A percentile compares a stretch with the other conserved stretches of the same genome.
Evolutionary conservation across 2,113 vertebrate genomes (phyloP).

Genomic region (Cyanoderma ruficeps): DNA sequence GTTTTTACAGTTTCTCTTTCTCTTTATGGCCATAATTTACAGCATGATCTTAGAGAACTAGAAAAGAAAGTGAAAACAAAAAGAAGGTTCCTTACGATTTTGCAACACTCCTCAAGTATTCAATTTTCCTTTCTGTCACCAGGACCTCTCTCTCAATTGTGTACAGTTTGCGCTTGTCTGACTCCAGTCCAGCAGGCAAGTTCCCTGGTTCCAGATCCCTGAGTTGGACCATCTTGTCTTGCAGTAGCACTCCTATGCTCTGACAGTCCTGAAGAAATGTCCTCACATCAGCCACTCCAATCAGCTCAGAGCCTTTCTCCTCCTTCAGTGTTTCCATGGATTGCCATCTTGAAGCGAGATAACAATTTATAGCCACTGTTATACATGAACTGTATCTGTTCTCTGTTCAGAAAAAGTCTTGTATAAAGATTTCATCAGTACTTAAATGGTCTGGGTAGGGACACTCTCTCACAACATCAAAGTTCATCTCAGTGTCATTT

Average conservation of each 20-base stretch:
- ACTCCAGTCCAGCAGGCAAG: conserved; percentile 55
- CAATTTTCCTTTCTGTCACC: conserved; percentile 79
- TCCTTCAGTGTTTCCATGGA: conserved; percentile 82
- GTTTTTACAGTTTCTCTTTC: background rate
- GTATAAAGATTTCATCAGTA: background rate
- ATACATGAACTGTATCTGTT: background rate
- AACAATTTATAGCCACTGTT: background rate
- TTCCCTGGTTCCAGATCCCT: conserved; percentile 62
- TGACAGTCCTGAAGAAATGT: conserved; percentile 82
- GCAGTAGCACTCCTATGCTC: conserved; percentile 74
- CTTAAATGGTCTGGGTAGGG: accelerated
- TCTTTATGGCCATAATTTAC: background rate
- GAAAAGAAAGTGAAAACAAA: background rate
- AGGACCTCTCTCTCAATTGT: conserved; percentile 76
- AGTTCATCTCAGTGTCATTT: background rate
- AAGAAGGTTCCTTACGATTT: conserved; percentile 74
- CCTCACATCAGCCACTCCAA: conserved; percentile 73
- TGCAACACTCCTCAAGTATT: conserved; percentile 79
- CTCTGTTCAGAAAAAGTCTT: background rate
- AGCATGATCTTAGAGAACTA: background rate
- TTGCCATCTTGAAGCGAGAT: conserved; percentile 79
- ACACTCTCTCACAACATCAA: background rate
- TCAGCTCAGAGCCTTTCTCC: conserved; percentile 80
- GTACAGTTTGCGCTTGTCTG: conserved; percentile 65
- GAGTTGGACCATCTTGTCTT: conserved; percentile 70